Evolutionary conservation across 2,113 vertebrate species (phyloP).

Genomic region (Pagrus major): DNA sequence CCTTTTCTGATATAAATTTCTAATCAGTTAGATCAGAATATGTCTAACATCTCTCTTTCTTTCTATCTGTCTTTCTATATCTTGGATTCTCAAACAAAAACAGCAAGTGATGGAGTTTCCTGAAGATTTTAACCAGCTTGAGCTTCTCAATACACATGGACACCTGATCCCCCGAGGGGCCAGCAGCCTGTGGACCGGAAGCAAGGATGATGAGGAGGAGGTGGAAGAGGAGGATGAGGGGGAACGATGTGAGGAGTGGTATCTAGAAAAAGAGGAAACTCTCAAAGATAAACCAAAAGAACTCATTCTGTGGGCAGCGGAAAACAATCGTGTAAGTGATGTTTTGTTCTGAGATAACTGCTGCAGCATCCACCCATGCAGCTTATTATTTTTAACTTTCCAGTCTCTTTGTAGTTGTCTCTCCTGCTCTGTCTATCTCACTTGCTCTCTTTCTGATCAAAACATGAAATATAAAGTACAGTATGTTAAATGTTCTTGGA

Average conservation of each 20-base stretch:
- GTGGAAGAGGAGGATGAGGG: constrained; percentile 69
- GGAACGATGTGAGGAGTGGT: constrained; percentile 79
- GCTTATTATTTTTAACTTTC: neutral
- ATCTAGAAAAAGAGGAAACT: constrained; percentile 73
- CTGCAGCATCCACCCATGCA: neutral
- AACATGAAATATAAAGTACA: neutral
- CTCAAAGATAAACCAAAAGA: constrained; percentile 72
- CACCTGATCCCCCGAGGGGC: constrained; percentile 79
- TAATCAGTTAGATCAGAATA: neutral
- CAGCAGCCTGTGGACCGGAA: constrained; percentile 76
- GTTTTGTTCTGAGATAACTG: neutral
- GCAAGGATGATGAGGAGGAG: constrained; percentile 62
- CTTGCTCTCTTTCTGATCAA: neutral
- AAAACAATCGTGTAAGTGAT: constrained; percentile 80
- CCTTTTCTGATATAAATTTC: neutral
- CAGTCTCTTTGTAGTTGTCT: neutral
- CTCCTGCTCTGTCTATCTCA: neutral
- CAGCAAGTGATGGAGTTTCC: constrained; percentile 77
- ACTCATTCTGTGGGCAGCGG: constrained; percentile 83
- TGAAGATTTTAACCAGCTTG: constrained; percentile 84
- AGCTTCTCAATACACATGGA: constrained; percentile 80
- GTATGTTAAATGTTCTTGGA: neutral
- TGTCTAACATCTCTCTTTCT: neutral
- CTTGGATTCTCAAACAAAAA: neutral
- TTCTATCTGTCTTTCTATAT: neutral